Evolutionary conservation across 2,113 vertebrate species (phyloP).

Genomic region (Apaloderma vittatum): DNA sequence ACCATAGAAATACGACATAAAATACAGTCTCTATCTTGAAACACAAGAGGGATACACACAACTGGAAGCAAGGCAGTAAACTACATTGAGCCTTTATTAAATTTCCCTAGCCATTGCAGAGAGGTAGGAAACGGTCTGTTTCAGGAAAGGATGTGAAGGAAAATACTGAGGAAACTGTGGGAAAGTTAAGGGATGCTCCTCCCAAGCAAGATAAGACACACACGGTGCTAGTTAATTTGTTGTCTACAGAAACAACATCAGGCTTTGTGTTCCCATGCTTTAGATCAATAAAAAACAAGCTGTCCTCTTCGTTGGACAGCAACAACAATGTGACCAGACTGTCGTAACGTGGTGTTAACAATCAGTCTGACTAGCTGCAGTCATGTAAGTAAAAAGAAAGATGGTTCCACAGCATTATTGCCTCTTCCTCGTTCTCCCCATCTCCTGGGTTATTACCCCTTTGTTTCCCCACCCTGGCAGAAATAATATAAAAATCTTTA

Average conservation of each 20-base stretch:
- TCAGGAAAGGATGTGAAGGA: neutral
- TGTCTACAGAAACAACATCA: neutral
- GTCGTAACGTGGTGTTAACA: accelerated
- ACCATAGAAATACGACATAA: neutral
- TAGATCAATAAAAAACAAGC: neutral
- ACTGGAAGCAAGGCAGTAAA: neutral
- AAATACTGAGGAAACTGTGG: neutral
- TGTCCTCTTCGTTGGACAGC: neutral
- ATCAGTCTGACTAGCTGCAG: neutral
- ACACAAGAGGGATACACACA: neutral
- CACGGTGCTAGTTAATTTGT: neutral
- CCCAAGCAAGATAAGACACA: neutral
- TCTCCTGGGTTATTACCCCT: neutral
- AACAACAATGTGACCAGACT: neutral
- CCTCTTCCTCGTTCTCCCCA: neutral
- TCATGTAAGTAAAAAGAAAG: neutral
- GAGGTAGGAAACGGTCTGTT: neutral
- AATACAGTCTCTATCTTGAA: neutral
- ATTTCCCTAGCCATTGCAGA: neutral
- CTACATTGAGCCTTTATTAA: no score
- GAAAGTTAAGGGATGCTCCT: neutral
- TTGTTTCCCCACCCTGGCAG: neutral
- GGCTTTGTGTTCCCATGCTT: neutral
- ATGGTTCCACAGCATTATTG: neutral
- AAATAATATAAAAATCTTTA: neutral